Percentiles rank a stretch among this genome's conserved stretches.
phyloP scores from a whole-genome alignment of 2,797 vertebrate genomes.

The Chiropotes sagulatus region DNA sequence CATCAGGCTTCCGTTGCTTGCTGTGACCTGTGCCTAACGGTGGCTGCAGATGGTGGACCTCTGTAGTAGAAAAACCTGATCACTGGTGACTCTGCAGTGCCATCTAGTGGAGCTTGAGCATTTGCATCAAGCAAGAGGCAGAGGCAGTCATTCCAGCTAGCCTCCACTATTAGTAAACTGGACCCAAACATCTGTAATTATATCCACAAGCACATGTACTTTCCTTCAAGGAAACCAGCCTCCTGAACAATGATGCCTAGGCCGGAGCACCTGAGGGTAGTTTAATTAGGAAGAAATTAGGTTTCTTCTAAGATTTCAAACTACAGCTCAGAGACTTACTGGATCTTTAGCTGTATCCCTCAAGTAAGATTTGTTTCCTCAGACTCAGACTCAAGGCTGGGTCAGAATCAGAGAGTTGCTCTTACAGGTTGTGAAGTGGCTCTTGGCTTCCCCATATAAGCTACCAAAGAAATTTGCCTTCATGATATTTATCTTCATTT shows the following conservation, averaged over 20 bases:
- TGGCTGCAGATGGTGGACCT: neutral
- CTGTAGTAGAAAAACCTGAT: neutral
- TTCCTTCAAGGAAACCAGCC: neutral
- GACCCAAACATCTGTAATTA: neutral
- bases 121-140: neutral
- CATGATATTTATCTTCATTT: neutral
- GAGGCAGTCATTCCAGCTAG: neutral
- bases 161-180: neutral
- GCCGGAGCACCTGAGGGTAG: neutral
- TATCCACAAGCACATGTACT: neutral
- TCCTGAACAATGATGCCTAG: conserved; percentile 2
- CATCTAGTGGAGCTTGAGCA: conserved; percentile 27
- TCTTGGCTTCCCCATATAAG: neutral
- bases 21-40: neutral
- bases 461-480: neutral
- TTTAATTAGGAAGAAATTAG: neutral
- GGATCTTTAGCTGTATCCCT: neutral
- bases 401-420: neutral
- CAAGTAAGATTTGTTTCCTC: neutral
- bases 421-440: neutral
- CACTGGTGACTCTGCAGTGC: neutral
- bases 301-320: conserved; percentile 15
- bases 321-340: neutral
- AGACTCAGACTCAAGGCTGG: neutral
- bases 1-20: neutral